phyloP scores from a whole-genome alignment of 2,113 vertebrate species.

The Progne subis region DNA sequence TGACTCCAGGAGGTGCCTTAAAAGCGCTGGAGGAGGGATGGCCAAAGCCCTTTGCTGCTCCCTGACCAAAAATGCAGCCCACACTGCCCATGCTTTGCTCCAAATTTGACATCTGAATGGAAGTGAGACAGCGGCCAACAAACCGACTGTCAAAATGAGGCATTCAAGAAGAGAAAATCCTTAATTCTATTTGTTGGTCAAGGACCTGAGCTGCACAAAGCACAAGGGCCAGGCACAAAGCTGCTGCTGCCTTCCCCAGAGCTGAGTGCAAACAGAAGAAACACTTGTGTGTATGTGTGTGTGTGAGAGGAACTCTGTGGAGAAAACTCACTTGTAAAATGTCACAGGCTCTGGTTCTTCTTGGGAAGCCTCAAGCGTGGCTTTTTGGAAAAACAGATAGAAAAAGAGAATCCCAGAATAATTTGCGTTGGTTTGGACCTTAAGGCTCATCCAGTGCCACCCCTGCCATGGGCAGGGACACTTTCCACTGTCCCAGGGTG shows the following conservation, averaged over 20 bases:
- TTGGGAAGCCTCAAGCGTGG: background rate
- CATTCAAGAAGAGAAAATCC: background rate
- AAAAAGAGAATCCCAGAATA: background rate
- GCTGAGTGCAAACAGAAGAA: background rate
- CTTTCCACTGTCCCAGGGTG: rapidly evolving
- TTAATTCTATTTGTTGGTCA: background rate
- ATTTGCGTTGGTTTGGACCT: background rate
- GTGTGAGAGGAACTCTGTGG: background rate
- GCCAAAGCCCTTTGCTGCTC: background rate
- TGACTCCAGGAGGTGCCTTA: slow-evolving; percentile 19
- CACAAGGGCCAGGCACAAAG: background rate
- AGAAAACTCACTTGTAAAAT: background rate
- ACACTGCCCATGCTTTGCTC: background rate
- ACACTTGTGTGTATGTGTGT: background rate
- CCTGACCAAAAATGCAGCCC: background rate
- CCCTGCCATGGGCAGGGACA: background rate
- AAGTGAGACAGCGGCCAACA: background rate
- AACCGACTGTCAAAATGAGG: background rate
- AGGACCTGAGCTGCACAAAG: background rate
- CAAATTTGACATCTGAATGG: background rate
- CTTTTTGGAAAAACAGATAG: background rate
- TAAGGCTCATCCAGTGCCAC: background rate
- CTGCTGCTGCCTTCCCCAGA: background rate
- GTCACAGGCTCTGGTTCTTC: background rate
- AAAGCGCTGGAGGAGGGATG: background rate